These are phyloP conservation scores for Trachelipus rathkii DNA, from an alignment of 1,140 invertebrate genomes.

Conservation along the genomic window DNA sequence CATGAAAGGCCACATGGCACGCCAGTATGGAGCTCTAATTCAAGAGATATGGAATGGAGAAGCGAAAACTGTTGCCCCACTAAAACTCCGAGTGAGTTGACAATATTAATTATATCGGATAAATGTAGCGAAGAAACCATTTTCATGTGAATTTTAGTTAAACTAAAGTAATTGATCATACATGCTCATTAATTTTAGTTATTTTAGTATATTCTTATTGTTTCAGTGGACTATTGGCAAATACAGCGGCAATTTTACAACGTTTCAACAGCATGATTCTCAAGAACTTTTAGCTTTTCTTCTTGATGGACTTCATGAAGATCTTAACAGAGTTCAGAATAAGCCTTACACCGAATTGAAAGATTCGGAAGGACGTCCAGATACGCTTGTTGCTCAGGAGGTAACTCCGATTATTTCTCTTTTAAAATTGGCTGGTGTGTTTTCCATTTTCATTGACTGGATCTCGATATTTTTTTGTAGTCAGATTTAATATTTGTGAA, in stretches of 20 bases:
- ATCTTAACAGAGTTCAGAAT: constrained; percentile 69
- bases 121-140: no score
- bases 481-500: no score
- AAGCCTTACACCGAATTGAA: constrained; percentile 69
- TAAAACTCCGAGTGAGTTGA: constrained; percentile 65
- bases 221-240: constrained; percentile 72
- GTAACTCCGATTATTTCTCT: constrained; percentile 35
- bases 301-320: constrained; percentile 82
- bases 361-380: constrained; percentile 71
- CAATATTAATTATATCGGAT: constrained; percentile 24
- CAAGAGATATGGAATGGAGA: constrained; percentile 80
- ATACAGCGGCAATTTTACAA: constrained; percentile 74
- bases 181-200: no score
- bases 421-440: no score
- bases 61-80: constrained; percentile 72
- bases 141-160: no score
- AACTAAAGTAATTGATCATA: no score
- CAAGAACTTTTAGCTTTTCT: constrained; percentile 84
- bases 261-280: constrained; percentile 84
- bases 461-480: no score
- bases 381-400: constrained; percentile 69
- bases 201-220: constrained; percentile 33
- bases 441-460: no score
- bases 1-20: constrained; percentile 72
- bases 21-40: constrained; percentile 77